Evolutionary conservation across 2,888 invertebrate genomes (phyloP), one percentile per base, ranked within the genome.

Genomic region (Neria commutata): DNA sequence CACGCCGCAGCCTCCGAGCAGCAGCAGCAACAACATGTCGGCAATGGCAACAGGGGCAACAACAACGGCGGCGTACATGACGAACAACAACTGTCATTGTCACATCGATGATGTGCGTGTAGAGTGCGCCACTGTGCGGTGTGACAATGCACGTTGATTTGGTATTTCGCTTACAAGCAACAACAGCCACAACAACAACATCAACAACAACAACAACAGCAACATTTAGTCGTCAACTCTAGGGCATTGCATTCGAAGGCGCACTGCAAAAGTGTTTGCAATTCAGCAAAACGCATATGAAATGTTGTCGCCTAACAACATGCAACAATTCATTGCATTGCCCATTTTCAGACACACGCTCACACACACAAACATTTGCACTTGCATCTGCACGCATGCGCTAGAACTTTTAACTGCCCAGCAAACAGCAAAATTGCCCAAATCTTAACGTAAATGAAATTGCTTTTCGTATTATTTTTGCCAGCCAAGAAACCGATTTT

Each of bases 21-120:
- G 34, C 26, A 58, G 21, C 55, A 61, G 48, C 54, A 58, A n/a
- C n/a, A n/a, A n/a, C n/a, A n/a, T n/a, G 56, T 56, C 46, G 17
- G 50, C 29, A 40, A 26, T 19, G 37, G 46, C 24, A 29, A 23
- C 52, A 29, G 5, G 45, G 45, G 23, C 46, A 54, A 5, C 48
- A 54, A 40, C 52, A 56, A 3, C 24, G 40, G 5, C 37, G 51
- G 53, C 45, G 68, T 74, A 73, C 72, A 73, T 73, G 72, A 73
- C 72, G 72, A 73, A 74, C 74, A 75, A 74, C 75, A 75, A 74
- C 74, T 74, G 74, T 75, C 74, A 73, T 75, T 75, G 75, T 74
- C 75, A 75, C 74, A 72, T 73, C 58, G 57, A 45, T 26, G 34
- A 47, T 23, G 26, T 34, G 33, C 16, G 49, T 19, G 14, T 40